Evolutionary conservation across 2,113 vertebrate genomes (phyloP).

Genomic region (Heterochromis multidens): DNA sequence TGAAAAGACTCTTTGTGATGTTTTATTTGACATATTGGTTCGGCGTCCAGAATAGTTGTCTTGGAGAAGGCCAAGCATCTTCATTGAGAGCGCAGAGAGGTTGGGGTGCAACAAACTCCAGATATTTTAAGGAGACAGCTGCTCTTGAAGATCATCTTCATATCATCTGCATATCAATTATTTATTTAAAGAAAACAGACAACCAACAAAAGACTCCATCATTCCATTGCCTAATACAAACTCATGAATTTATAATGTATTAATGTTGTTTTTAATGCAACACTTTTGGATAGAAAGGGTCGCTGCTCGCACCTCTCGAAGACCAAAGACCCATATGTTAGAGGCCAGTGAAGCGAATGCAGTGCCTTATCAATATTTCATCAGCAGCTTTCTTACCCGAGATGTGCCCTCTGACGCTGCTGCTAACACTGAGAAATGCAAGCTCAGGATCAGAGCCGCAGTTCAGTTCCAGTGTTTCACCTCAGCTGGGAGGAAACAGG

Average conservation of each 20-base stretch:
- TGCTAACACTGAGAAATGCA: constrained; percentile 51
- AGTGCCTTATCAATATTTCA: constrained; percentile 79
- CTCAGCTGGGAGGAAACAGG: constrained; percentile 14
- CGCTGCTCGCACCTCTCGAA: constrained; percentile 52
- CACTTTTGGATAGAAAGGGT: constrained; percentile 14
- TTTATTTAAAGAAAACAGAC: constrained; percentile 63
- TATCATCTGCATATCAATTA: constrained; percentile 64
- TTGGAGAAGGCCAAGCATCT: constrained; percentile 73
- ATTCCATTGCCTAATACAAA: constrained; percentile 28
- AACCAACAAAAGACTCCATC: constrained; percentile 10
- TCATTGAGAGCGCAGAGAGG: constrained; percentile 45
- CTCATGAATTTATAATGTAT: constrained; percentile 44
- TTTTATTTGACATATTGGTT: constrained; percentile 56
- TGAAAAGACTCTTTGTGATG: constrained; percentile 57
- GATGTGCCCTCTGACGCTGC: constrained; percentile 65
- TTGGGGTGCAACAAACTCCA: constrained; percentile 34
- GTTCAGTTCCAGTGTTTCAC: constrained; percentile 27
- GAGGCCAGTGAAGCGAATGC: constrained; percentile 78
- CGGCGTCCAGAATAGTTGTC: constrained; percentile 55
- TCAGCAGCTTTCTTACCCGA: constrained; percentile 62
- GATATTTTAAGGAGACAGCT: constrained; percentile 34
- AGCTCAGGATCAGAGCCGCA: constrained; percentile 39
- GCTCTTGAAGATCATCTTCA: constrained; percentile 52
- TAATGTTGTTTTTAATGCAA: constrained; percentile 19
- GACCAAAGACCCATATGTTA: constrained; percentile 69